These are phyloP conservation scores for Neoascia interrupta DNA, from an alignment of 2,888 invertebrate genomes.

Conservation along the genomic window DNA sequence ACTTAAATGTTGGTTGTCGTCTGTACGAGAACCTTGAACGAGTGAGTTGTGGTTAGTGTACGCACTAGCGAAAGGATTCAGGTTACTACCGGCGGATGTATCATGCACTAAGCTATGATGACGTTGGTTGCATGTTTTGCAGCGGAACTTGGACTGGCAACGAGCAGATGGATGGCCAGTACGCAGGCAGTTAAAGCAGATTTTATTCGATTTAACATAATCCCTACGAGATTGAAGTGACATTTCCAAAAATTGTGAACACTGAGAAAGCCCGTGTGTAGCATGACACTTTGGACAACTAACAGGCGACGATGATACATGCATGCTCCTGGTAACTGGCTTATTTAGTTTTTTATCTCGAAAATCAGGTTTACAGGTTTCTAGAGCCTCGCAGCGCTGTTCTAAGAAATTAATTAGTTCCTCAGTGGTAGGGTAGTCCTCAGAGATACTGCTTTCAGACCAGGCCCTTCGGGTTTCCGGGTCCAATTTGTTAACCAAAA, in stretches of 20 bases:
- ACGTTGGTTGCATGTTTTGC: slow-evolving; percentile 9
- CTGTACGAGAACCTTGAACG: no score
- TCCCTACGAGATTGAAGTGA: not conserved
- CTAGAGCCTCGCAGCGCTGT: not conserved
- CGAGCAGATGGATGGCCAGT: not conserved
- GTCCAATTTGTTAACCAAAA: slow-evolving; percentile 35
- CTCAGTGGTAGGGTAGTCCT: not conserved
- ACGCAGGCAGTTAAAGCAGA: slow-evolving; percentile 20
- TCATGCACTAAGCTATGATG: slow-evolving; percentile 30
- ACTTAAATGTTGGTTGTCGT: no score
- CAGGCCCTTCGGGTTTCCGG: slow-evolving; percentile 19
- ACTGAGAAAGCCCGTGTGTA: not conserved
- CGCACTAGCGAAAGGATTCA: no score
- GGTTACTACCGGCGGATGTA: not conserved
- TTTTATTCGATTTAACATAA: slow-evolving; percentile 9
- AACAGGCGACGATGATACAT: not conserved
- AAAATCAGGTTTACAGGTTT: slow-evolving; percentile 5
- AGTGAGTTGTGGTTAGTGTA: no score
- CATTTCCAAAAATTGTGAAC: not conserved
- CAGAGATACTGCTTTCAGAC: slow-evolving; percentile 13
- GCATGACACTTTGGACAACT: not conserved
- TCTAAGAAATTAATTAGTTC: not conserved
- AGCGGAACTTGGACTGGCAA: slow-evolving; percentile 1
- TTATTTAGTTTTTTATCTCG: not conserved
- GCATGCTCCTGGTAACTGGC: not conserved